These are phyloP conservation scores for Diuraphis noxia DNA, from an alignment of 1,140 invertebrate species.

Conservation along the genomic window DNA sequence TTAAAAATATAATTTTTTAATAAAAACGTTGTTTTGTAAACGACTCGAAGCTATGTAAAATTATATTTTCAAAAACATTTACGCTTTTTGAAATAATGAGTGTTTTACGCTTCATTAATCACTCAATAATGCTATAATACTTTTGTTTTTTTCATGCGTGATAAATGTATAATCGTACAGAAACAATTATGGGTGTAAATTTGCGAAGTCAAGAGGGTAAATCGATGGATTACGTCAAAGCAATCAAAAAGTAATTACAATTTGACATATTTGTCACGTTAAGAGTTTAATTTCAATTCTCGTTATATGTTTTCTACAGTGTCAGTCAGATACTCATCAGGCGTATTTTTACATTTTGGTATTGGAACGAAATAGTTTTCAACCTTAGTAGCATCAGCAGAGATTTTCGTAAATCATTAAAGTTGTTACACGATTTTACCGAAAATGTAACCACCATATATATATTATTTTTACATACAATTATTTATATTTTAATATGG, in stretches of 20 bases:
- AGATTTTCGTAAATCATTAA: slow-evolving; percentile 65
- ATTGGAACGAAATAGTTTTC: slow-evolving; percentile 56
- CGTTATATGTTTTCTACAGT: slow-evolving; percentile 35
- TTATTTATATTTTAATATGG: background rate
- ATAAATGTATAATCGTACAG: slow-evolving; percentile 48
- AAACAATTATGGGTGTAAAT: slow-evolving; percentile 57
- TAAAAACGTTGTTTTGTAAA: no score
- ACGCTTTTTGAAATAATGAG: no score
- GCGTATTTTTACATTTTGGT: slow-evolving; percentile 54
- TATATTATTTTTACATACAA: background rate
- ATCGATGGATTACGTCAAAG: slow-evolving; percentile 56
- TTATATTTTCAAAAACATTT: no score
- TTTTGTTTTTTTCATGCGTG: background rate
- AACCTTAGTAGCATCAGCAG: slow-evolving; percentile 55
- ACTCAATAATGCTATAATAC: background rate
- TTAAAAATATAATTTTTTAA: no score
- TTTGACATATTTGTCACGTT: background rate
- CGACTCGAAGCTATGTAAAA: no score
- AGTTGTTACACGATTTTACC: slow-evolving; percentile 72
- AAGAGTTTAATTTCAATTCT: background rate
- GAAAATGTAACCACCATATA: slow-evolving; percentile 62
- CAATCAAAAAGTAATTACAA: slow-evolving; percentile 48
- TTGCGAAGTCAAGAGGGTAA: slow-evolving; percentile 56
- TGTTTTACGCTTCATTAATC: no score
- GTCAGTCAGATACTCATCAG: slow-evolving; percentile 53